Conservation (phyloP, 2,113 vertebrate species). For the Desmodus rotundus region DNA sequence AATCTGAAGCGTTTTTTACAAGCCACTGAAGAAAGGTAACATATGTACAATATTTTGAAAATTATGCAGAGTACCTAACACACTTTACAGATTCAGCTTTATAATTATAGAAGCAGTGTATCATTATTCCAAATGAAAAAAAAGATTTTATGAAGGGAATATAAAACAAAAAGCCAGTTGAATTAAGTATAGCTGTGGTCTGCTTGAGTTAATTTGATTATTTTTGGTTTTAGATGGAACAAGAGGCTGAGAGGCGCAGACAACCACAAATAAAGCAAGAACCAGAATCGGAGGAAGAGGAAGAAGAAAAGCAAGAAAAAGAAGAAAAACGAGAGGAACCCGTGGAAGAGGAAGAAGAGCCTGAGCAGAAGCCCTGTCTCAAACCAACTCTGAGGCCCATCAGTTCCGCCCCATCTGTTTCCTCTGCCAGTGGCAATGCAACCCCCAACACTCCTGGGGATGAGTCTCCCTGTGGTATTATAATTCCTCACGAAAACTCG, state of each 20-base stretch:
- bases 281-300: conserved; percentile 88
- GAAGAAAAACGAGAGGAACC: conserved; percentile 91
- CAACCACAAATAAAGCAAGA: conserved; percentile 93
- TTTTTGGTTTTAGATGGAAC: conserved; percentile 91
- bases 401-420: conserved; percentile 94
- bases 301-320: conserved; percentile 90
- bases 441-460: conserved; percentile 95
- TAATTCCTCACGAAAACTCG: conserved; percentile 98
- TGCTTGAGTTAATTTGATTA: background rate
- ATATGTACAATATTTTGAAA: background rate
- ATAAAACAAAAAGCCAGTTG: background rate
- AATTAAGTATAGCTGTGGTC: background rate
- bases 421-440: conserved; percentile 93
- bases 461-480: conserved; percentile 97
- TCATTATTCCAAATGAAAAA: background rate
- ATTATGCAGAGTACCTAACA: background rate
- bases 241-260: conserved; percentile 95
- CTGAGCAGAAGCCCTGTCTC: conserved; percentile 91
- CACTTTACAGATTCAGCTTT: background rate
- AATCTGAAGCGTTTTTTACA: background rate
- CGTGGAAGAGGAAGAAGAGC: conserved; percentile 89
- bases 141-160: background rate
- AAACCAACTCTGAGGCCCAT: conserved; percentile 97
- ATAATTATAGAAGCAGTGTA: background rate
- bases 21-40: background rate